phyloP scores from a whole-genome alignment of 2,797 vertebrate genomes.

The Austrolebias charrua region DNA sequence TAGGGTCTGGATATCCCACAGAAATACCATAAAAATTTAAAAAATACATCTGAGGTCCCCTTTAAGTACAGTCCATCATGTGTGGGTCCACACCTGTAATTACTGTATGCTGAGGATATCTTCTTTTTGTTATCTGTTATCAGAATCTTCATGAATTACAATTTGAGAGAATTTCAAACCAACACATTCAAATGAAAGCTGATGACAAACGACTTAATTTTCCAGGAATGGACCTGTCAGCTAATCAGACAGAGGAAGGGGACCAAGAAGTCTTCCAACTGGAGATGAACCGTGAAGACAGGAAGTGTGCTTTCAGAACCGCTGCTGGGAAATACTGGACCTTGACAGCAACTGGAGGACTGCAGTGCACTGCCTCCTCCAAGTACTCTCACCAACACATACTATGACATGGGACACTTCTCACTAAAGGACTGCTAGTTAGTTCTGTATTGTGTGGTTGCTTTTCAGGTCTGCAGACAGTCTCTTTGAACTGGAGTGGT shows the following conservation, averaged over 20 bases:
- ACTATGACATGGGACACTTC: not conserved
- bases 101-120: too few relatives aligned
- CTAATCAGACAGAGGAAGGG: slow-evolving; percentile 94
- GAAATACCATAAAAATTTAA: too few relatives aligned
- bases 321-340: slow-evolving; percentile 96
- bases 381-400: slow-evolving; percentile 78
- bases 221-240: slow-evolving; percentile 93
- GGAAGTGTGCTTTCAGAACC: slow-evolving; percentile 92
- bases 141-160: slow-evolving; percentile 16
- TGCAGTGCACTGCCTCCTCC: slow-evolving; percentile 90
- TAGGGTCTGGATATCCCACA: too few relatives aligned
- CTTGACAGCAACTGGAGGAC: slow-evolving; percentile 86
- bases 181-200: slow-evolving; percentile 27
- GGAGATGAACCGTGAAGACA: slow-evolving; percentile 92
- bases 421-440: slow-evolving; percentile 1
- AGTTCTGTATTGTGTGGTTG: slow-evolving; percentile 16
- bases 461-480: slow-evolving; percentile 85
- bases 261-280: slow-evolving; percentile 98
- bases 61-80: too few relatives aligned
- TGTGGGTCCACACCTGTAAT: too few relatives aligned
- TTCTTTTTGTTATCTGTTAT: not conserved
- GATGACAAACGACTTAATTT: slow-evolving; percentile 36
- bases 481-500: slow-evolving; percentile 94
- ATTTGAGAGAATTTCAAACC: slow-evolving; percentile 8
- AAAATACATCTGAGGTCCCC: too few relatives aligned